These are phyloP conservation scores for Ostrea edulis DNA, from an alignment of 1,140 invertebrate genomes.

Conservation along the genomic window DNA sequence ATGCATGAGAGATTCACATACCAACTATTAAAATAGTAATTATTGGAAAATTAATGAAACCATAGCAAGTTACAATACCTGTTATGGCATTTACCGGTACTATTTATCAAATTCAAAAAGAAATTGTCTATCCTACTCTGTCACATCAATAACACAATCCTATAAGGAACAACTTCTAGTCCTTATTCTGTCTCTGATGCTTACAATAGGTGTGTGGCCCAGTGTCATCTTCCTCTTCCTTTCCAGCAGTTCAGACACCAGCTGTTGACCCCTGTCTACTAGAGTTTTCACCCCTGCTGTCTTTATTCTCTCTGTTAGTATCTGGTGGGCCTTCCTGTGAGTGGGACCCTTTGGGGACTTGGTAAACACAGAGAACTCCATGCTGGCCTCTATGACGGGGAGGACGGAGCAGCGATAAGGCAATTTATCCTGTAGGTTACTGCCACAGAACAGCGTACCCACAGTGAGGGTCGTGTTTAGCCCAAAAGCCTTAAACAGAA, in stretches of 20 bases:
- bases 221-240: neutral
- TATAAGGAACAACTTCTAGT: too few relatives aligned
- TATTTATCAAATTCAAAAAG: too few relatives aligned
- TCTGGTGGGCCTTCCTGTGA: slow-evolving; percentile 51
- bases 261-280: slow-evolving; percentile 6
- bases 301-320: slow-evolving; percentile 22
- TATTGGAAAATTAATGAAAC: too few relatives aligned
- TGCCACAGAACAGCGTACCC: slow-evolving; percentile 53
- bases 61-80: too few relatives aligned
- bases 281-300: neutral
- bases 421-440: slow-evolving; percentile 58
- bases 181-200: neutral
- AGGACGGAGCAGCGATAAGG: slow-evolving; percentile 39
- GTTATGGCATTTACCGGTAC: too few relatives aligned
- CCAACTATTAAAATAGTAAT: too few relatives aligned
- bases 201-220: neutral
- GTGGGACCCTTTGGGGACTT: slow-evolving; percentile 46
- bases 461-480: slow-evolving; percentile 47
- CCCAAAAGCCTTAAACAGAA: slow-evolving; percentile 49
- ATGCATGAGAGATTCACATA: too few relatives aligned
- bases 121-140: too few relatives aligned
- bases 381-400: slow-evolving; percentile 47
- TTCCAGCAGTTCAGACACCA: slow-evolving; percentile 37
- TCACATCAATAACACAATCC: too few relatives aligned
- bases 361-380: slow-evolving; percentile 53